Base-by-base conservation (phyloP, 1,140 invertebrate genomes). In the Brachionus calyciflorus region DNA sequence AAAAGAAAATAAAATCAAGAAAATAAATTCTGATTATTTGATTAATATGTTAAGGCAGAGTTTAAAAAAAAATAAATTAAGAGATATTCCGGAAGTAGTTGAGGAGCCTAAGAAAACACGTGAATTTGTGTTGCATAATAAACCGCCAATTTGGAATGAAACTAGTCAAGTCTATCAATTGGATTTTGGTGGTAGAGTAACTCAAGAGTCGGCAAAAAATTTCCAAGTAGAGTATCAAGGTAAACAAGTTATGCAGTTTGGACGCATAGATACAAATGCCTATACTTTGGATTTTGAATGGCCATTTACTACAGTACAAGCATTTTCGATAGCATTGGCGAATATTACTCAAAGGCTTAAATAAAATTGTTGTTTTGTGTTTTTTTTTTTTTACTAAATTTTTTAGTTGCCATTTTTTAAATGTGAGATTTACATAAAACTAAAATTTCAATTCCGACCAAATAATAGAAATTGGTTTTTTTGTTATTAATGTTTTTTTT, bases 111-210 rank as follows among this genome's bases (percentile, higher is more conserved):
- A 2, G 9, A 51, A 49, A 19, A 40, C 24, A 3, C 33, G 19
- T 21, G n/a, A 73, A 37, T 93, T 97, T 82, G 89, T 94, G 17
- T 94, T 98, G 92, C 92, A 97, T 83, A 99, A 99, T 84, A 98
- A 98, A 85, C 94, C 95, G 41, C 96, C 96, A 3, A 92, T 99
- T 89, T 99, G 96, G 96, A 99, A 99, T 85, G 96, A 98, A 85
- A 92, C 93, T 82, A 96, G 92, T 82, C 96, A 99, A 85, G 96
- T 99, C 5, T 99, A 99, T 86, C 96, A 99, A 82, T 87, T 99
- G 17, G 96, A 99, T 86, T 99, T 98, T 87, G 96, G 96, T n/a
- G 96, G 96, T 12, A 87, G 96, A 80, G 96, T 99, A 24, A 99
- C 96, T 0, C 96, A 98, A 83, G 96, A 99, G 84, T 98, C 95